Base-by-base conservation (phyloP, 1,140 invertebrate genomes). In the Euura lappo region DNA sequence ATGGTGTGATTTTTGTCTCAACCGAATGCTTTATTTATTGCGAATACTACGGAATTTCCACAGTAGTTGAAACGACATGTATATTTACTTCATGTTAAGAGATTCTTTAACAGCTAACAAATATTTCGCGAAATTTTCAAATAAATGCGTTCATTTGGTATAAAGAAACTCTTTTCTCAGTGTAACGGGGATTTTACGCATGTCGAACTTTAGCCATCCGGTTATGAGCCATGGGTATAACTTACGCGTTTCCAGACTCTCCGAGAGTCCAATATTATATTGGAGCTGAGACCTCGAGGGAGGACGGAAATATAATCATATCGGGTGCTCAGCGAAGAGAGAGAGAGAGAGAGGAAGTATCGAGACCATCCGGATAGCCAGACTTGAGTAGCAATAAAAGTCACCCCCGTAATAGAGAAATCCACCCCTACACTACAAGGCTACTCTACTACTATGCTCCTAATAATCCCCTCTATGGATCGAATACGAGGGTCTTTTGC, bases 381-480 rank as follows among this genome's bases (percentile, higher is more conserved):
- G 51, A n/a, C 51, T 60, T 60, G 51, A 60, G 51, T 60, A 60
- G 51, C 51, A 60, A 60, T 60, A 60, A 60, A 60, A 60, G 51
- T 60, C 51, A 60, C 51, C 51, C 51, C 51, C 51, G 51, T 60
- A 60, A 60, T 60, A 60, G 51, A 60, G 51, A 60, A 60, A 60
- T 60, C 51, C 51, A 60, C 51, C 51, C 51, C 51, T 60, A 60
- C 51, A 60, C 51, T 60, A 60, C 51, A 60, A 60, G 51, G 51
- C 51, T 60, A 60, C 51, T 60, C 51, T 60, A 60, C 51, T 60
- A 60, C 51, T n/a, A 60, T 60, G 51, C 51, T 60, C 51, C 51
- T 60, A 60, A 60, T 60, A 60, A 60, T 60, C 51, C 51, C 51
- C 13, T 60, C 51, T 60, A 60, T 60, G 8, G 8, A n/a, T 60